Evolutionary conservation across 2,113 vertebrate genomes (phyloP).

Genomic region (Poecilia latipinna): DNA sequence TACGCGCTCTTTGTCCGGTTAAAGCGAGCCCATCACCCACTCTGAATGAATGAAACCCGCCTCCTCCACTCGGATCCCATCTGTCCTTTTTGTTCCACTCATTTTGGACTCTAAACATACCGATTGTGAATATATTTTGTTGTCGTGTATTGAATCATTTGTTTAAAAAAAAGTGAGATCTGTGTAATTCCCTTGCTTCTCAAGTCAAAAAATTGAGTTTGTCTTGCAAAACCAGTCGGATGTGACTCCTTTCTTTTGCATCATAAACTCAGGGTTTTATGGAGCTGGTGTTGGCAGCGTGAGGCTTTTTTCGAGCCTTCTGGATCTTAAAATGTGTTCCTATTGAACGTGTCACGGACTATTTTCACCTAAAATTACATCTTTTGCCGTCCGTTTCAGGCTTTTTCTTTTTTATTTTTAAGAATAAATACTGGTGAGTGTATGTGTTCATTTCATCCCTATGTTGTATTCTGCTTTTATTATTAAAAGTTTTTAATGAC

Average conservation of each 20-base stretch:
- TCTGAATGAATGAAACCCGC: constrained; percentile 61
- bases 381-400: constrained; percentile 55
- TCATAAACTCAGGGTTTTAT: constrained; percentile 78
- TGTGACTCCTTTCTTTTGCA: constrained; percentile 64
- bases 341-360: constrained; percentile 40
- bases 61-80: constrained; percentile 45
- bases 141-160: constrained; percentile 54
- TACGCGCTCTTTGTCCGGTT: constrained; percentile 38
- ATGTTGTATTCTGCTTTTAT: constrained; percentile 75
- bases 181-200: constrained; percentile 61
- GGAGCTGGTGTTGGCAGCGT: constrained; percentile 59
- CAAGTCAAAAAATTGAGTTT: constrained; percentile 35
- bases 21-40: constrained; percentile 57
- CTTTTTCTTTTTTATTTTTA: constrained; percentile 37
- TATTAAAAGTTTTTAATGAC: constrained; percentile 79
- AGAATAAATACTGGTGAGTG: constrained; percentile 59
- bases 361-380: constrained; percentile 32
- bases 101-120: constrained; percentile 68
- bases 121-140: constrained; percentile 66
- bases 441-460: constrained; percentile 65
- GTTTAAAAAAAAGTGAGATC: constrained; percentile 44
- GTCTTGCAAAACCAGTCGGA: constrained; percentile 60
- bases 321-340: constrained; percentile 56
- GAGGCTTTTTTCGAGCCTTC: constrained; percentile 62
- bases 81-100: constrained; percentile 62